Base-by-base conservation (phyloP, 1,140 invertebrate species). In the Habropoda laboriosa region DNA sequence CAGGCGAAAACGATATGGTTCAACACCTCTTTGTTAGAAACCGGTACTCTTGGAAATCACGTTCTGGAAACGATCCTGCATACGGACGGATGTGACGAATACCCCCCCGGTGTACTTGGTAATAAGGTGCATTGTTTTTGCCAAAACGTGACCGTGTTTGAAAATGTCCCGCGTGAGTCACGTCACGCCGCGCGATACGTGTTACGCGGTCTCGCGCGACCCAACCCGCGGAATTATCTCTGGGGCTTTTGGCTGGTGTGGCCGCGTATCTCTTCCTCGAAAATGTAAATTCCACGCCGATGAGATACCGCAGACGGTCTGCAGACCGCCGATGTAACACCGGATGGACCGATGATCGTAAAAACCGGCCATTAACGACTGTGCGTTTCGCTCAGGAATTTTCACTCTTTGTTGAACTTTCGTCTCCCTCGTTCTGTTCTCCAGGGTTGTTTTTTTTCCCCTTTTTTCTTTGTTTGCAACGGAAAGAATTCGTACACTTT, bases 101-200 rank as follows among this genome's bases (percentile, higher is more conserved):
- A 27, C 55, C 47, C 49, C 32, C 55, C 47, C 49, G 53, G 47
- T 45, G 24, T 55, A 45, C 61, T 64, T 57, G 49, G 57, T 72
- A 80, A 80, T 80, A 87, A 80, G 81, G 68, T 63, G 71, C 77
- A 88, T 88, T 90, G 88, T 89, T 89, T 86, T 87, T 89, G 86
- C 88, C 89, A 89, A 89, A 89, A 89, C 74, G 80, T 81, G 83
- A 86, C 73, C 82, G 83, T 77, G 85, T 90, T 89, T 89, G 86
- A 86, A 90, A 89, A 90, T 80, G 70, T 83, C 64, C 74, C 66
- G 81, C 75, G 58, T 89, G 89, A 90, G 79, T 90, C 89, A 90
- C 79, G 73, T 61, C 72, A 64, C 53, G 73, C 38, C 16, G 21
- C 27, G 21, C 47, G 58, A 53, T 21, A 67, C 53, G 51, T 47